Evolutionary conservation across 1,140 invertebrate genomes (phyloP).

Genomic region (Cotesia vestalis): DNA sequence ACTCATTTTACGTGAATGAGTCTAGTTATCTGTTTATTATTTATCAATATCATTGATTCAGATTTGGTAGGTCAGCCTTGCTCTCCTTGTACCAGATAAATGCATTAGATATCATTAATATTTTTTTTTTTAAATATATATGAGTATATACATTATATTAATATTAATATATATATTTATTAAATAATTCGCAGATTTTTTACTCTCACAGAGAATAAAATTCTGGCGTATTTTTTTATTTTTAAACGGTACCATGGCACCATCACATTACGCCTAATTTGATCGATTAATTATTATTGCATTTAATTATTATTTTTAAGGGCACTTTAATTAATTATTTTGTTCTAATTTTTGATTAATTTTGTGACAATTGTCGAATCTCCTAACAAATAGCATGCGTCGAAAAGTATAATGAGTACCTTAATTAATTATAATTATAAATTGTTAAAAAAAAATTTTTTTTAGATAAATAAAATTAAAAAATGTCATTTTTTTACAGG

Average conservation of each 20-base stretch:
- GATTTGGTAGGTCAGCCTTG: constrained; percentile 45
- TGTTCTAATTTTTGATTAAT: too few relatives aligned
- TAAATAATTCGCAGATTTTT: background rate
- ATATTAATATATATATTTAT: background rate
- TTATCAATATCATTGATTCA: background rate
- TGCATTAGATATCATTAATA: constrained; percentile 27
- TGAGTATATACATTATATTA: background rate
- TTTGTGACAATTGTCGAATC: too few relatives aligned
- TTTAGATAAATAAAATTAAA: too few relatives aligned
- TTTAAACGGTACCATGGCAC: constrained; percentile 16
- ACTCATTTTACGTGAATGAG: constrained; percentile 7
- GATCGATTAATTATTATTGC: background rate
- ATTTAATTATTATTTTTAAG: too few relatives aligned
- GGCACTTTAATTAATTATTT: too few relatives aligned
- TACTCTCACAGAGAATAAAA: constrained; percentile 44
- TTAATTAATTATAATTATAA: too few relatives aligned
- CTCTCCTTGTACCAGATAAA: constrained; percentile 38
- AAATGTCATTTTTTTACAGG: background rate
- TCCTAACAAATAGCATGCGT: too few relatives aligned
- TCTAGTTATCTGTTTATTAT: too few relatives aligned
- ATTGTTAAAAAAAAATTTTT: too few relatives aligned
- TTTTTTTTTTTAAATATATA: constrained; percentile 20
- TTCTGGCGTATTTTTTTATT: constrained; percentile 11
- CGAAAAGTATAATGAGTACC: too few relatives aligned
- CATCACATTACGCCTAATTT: constrained; percentile 22